These are phyloP conservation scores for Nomada goodeniana DNA, from an alignment of 2,888 invertebrate genomes.

Conservation along the genomic window DNA sequence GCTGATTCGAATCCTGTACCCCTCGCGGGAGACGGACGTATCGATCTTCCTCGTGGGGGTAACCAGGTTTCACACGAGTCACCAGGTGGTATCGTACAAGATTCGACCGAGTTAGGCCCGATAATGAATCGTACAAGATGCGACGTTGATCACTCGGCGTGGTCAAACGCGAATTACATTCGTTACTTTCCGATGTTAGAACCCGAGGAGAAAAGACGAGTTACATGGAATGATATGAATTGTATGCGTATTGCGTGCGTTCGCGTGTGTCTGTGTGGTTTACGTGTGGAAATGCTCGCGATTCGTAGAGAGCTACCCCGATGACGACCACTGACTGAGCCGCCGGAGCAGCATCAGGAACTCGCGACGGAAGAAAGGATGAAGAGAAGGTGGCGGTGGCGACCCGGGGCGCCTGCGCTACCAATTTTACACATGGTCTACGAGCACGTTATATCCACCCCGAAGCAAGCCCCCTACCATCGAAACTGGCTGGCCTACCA, in stretches of 20 bases:
- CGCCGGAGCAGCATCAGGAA: conserved; percentile 65
- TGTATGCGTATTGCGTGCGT: too few relatives aligned
- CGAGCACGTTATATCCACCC: conserved; percentile 67
- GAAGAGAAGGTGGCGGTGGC: conserved; percentile 69
- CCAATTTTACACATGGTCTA: conserved; percentile 73
- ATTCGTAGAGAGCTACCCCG: conserved; percentile 55
- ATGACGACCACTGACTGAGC: conserved; percentile 74
- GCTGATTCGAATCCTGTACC: too few relatives aligned
- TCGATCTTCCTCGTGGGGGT: background rate
- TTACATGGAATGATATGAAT: too few relatives aligned
- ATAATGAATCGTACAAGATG: background rate
- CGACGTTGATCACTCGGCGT: too few relatives aligned
- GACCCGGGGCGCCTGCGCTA: conserved; percentile 71
- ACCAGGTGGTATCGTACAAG: too few relatives aligned
- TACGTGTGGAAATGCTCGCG: conserved; percentile 6
- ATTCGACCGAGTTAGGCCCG: too few relatives aligned
- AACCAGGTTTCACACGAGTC: too few relatives aligned
- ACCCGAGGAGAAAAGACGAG: too few relatives aligned
- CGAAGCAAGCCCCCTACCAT: conserved; percentile 29
- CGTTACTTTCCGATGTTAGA: too few relatives aligned
- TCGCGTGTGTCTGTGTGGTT: too few relatives aligned
- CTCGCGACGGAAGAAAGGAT: conserved; percentile 68
- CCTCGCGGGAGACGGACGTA: too few relatives aligned
- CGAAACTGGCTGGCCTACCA: conserved; percentile 43
- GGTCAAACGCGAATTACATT: too few relatives aligned